These are phyloP conservation scores for Mesoligia furuncula DNA, from an alignment of 2,888 invertebrate genomes.

Conservation along the genomic window DNA sequence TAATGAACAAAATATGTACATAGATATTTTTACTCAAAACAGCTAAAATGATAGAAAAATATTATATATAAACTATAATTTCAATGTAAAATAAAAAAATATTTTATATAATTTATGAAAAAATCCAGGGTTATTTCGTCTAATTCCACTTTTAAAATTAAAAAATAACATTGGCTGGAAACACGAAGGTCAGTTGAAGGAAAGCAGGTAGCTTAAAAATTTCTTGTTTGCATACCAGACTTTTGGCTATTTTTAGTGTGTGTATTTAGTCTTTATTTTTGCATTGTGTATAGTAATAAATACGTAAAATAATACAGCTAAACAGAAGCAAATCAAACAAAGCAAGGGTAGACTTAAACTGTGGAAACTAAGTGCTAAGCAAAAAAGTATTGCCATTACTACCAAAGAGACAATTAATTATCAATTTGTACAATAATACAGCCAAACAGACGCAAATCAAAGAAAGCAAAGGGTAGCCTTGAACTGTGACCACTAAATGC, in stretches of 20 bases:
- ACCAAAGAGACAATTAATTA: too few relatives aligned
- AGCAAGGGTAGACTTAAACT: too few relatives aligned
- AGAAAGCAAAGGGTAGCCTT: background rate
- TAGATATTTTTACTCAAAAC: too few relatives aligned
- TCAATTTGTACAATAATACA: background rate
- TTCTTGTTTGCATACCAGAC: background rate
- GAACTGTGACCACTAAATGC: background rate
- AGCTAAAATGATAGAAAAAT: too few relatives aligned
- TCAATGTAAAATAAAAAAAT: too few relatives aligned
- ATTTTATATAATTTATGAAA: too few relatives aligned
- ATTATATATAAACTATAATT: too few relatives aligned
- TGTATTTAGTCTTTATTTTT: too few relatives aligned
- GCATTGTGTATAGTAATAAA: background rate
- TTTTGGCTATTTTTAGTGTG: too few relatives aligned
- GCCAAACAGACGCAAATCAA: background rate
- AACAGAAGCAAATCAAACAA: background rate
- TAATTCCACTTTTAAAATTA: background rate
- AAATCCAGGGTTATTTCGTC: background rate
- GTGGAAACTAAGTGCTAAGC: background rate
- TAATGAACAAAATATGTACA: too few relatives aligned
- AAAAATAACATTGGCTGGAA: background rate
- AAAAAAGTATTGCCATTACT: background rate
- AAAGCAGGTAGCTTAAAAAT: background rate
- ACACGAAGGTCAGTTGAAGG: background rate
- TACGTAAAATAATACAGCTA: background rate